Percentiles rank a stretch among this genome's conserved stretches.
These are phyloP conservation scores for Nymphalis urticae DNA, from an alignment of 2,888 invertebrate genomes.

Conservation along the genomic window DNA sequence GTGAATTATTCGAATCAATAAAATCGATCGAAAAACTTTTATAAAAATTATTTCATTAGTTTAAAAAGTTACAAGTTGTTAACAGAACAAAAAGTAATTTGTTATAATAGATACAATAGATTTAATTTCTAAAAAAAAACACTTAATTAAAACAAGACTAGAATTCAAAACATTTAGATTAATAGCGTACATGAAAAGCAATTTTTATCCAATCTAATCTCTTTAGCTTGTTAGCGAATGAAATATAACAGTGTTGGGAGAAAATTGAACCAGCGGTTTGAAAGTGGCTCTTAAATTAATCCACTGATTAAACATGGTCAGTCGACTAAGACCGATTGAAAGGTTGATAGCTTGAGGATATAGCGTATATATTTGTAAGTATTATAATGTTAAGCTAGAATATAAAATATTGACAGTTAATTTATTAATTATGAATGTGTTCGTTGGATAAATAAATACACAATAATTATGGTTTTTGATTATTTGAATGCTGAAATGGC, in stretches of 20 bases:
- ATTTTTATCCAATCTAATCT: conserved; percentile 73
- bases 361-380: not conserved
- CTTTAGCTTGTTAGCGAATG: conserved; percentile 56
- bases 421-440: too few species aligned
- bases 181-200: conserved; percentile 61
- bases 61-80: too few species aligned
- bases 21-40: too few species aligned
- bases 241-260: conserved; percentile 47
- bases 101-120: too few species aligned
- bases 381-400: not conserved
- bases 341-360: conserved; percentile 6
- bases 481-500: too few species aligned
- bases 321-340: conserved; percentile 33
- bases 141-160: not conserved
- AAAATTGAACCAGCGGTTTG: conserved; percentile 43
- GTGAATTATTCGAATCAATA: too few species aligned
- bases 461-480: too few species aligned
- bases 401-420: too few species aligned
- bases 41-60: too few species aligned
- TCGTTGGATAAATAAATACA: too few species aligned
- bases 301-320: conserved; percentile 37
- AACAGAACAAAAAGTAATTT: too few species aligned
- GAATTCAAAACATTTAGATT: conserved; percentile 19
- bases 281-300: conserved; percentile 38
- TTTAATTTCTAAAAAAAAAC: too few species aligned